These are phyloP conservation scores for Polyommatus icarus DNA, from an alignment of 2,888 invertebrate species.

Conservation along the genomic window DNA sequence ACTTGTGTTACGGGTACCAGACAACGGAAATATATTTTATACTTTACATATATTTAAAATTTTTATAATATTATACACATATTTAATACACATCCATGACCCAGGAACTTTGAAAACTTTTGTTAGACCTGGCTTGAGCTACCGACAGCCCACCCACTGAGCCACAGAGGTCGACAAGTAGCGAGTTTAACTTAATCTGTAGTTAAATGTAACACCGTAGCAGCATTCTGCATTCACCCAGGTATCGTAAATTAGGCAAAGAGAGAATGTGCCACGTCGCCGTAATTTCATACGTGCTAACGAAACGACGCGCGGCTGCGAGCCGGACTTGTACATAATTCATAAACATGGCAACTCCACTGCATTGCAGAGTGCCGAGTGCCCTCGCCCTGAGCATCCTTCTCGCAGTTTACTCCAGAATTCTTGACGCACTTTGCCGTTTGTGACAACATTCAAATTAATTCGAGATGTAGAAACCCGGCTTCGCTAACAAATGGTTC, in stretches of 20 bases:
- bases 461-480: not conserved
- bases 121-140: too few relatives aligned
- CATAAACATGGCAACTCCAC: conserved; percentile 56
- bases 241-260: conserved; percentile 22
- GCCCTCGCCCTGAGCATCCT: conserved; percentile 56
- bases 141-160: too few relatives aligned
- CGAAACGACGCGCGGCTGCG: conserved; percentile 23
- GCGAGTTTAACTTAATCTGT: too few relatives aligned
- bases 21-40: too few relatives aligned
- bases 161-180: too few relatives aligned
- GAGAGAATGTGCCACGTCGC: conserved; percentile 23
- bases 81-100: too few relatives aligned
- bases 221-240: not conserved
- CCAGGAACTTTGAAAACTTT: too few relatives aligned
- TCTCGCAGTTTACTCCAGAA: conserved; percentile 42
- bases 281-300: conserved; percentile 30
- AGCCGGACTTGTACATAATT: conserved; percentile 51
- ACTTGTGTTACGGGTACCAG: too few relatives aligned
- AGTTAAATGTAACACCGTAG: not conserved
- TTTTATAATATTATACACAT: too few relatives aligned
- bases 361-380: conserved; percentile 50
- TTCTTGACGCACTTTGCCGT: conserved; percentile 28
- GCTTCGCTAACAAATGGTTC: not conserved
- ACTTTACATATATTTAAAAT: too few relatives aligned
- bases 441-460: conserved; percentile 1